phyloP scores from a whole-genome alignment of 2,888 invertebrate species.

The Mantis religiosa region DNA sequence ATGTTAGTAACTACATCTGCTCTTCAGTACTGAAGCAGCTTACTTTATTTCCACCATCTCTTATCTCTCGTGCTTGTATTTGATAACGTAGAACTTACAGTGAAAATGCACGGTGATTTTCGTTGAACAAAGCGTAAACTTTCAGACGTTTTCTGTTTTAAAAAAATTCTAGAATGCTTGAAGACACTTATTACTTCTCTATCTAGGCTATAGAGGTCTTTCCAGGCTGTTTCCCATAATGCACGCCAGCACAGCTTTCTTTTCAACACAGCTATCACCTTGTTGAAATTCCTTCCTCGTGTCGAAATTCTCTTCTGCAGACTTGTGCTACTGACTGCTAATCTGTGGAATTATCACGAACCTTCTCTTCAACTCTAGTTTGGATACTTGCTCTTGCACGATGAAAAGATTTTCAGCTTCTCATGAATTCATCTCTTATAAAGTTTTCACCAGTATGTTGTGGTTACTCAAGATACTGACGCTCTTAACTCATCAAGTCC shows the following conservation, averaged over 20 bases:
- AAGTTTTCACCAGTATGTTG: too few species aligned
- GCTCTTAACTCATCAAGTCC: too few species aligned
- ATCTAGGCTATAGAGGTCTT: neutral
- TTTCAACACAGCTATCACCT: neutral
- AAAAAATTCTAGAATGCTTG: neutral
- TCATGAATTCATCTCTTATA: too few species aligned
- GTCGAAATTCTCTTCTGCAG: neutral
- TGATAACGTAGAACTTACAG: neutral
- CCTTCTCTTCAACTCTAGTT: neutral
- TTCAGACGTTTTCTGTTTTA: neutral
- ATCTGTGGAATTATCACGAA: neutral
- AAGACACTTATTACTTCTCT: neutral
- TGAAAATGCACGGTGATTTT: neutral
- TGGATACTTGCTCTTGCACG: neutral
- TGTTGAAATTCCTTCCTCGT: neutral
- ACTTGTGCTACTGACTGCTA: neutral
- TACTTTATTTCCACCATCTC: neutral
- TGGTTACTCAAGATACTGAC: too few species aligned
- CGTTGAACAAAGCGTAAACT: neutral
- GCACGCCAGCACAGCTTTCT: neutral
- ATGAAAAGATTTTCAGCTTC: too few species aligned
- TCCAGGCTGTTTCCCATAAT: neutral
- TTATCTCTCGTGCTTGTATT: neutral
- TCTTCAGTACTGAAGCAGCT: neutral
- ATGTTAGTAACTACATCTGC: neutral